Base-by-base conservation (phyloP, 2,797 vertebrate genomes). In the Hypotaenidia philippensis region DNA sequence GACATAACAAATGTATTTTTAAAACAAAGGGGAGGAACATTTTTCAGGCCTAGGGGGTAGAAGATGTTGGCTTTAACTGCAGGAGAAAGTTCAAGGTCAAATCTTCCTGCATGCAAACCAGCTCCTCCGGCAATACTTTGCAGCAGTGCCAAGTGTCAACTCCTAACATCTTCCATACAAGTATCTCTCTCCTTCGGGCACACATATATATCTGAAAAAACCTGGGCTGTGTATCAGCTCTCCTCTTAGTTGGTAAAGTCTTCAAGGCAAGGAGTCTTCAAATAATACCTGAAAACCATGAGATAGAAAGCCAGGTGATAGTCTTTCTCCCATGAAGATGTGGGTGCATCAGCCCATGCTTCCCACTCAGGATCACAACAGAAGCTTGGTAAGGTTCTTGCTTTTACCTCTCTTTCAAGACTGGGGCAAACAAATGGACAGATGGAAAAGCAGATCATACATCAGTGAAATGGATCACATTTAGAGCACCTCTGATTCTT, bases 1-100 rank as follows among this genome's bases (percentile, higher is more conserved):
- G 89, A 96, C 94, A 94, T 26, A 96, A 96, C 93, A 96, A 95
- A 94, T 86, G 36, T 79, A 93, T 94, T 95, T 97, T 95, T 94
- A 91, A 96, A 96, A 59, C 76, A 80, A 79, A 53, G 27, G 16
- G 53, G n/a, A 83, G 85, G 80, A 82, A 94, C 27, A 68, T 89
- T 94, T 94, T 94, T 89, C 74, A 95, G 53, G 77, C 83, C 66
- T 91, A 64, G 53, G 49, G 87, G 75, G 49, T 89, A 93, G 75
- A 83, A 31, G 65, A 53, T 90, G 40, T 92, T 91, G 76, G 74
- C 85, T 68, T 94, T 82, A 95, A 88, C 74, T 90, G 57, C 63
- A 76, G 76, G 70, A 85, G 76, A 95, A 93, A 94, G 87, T 93
- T 94, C 79, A 87, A 86, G 82, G 91, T 94, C 85, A 91, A 90